Evolutionary conservation across 2,113 vertebrate species (phyloP), one percentile per base, ranked within the genome.

Genomic region (Oryzias curvinotus): DNA sequence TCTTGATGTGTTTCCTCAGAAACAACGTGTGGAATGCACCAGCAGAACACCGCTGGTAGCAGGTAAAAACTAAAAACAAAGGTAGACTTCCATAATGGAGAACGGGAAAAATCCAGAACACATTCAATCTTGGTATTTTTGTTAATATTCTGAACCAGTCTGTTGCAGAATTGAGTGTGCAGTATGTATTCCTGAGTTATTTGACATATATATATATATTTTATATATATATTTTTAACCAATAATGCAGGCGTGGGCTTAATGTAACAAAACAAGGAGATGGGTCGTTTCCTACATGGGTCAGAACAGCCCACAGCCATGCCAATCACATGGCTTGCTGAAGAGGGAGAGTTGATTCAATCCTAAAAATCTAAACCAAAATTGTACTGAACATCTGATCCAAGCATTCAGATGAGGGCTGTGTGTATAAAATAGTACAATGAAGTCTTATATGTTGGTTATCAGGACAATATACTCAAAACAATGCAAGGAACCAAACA

Each of bases 131-230:
- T 69, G 51, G 12, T 57, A 60, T 73, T 72, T n/a, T 43, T 64
- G 68, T 62, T 17, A 0, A 72, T 54, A 72, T 77, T 76, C 52
- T 53, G 75, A 84, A 80, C 74, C 78, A 79, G 86, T 68, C 73
- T 64, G 69, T 85, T 71, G 73, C 70, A 74, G 72, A 81, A 67
- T 78, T 44, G 71, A 78, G 71, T 89, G 81, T 81, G 81, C 84
- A 60, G 79, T 81, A 86, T 87, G 71, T 83, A 88, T 91, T 89
- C 90, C 89, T 91, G 90, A 91, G 88, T 88, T 89, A 23, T 23
- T 23, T 23, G 21, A 23, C 21, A 3, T 23, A 23, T 2, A 23
- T 23, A 23, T 23, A 23, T 23, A 23, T 84, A 78, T 77, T 80
- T 82, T 71, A 48, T 84, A 77, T 70, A 82, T 23, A 23, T 36